Evolutionary conservation across 1,140 invertebrate genomes (phyloP).

Genomic region (Meloidogyne floridensis): DNA sequence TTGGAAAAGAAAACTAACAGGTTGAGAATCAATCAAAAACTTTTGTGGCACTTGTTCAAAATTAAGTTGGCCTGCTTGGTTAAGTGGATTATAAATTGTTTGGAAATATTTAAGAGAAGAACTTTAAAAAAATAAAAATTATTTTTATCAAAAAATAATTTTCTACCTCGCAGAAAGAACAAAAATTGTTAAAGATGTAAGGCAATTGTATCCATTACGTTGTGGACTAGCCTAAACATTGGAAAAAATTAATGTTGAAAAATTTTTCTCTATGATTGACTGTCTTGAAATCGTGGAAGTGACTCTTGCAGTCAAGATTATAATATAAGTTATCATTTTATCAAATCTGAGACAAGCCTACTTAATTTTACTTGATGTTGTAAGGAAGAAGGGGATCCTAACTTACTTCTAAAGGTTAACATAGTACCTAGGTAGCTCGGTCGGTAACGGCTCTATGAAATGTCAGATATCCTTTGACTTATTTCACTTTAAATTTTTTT

Average conservation of each 20-base stretch:
- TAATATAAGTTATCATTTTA: too few relatives aligned
- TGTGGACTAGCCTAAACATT: constrained; percentile 37
- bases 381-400: too few relatives aligned
- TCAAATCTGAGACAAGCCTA: too few relatives aligned
- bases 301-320: too few relatives aligned
- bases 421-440: too few relatives aligned
- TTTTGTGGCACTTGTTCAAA: constrained; percentile 34
- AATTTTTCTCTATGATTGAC: too few relatives aligned
- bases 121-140: constrained; percentile 42
- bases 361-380: too few relatives aligned
- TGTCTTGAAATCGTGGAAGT: too few relatives aligned
- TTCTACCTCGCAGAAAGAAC: constrained; percentile 55
- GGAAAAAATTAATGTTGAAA: too few relatives aligned
- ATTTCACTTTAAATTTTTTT: neutral
- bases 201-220: constrained; percentile 47
- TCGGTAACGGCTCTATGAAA: too few relatives aligned
- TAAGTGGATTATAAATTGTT: constrained; percentile 54
- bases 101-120: constrained; percentile 45
- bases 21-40: constrained; percentile 48
- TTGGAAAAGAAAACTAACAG: constrained; percentile 25
- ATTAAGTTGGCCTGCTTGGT: constrained; percentile 41
- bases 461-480: too few relatives aligned
- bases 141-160: neutral
- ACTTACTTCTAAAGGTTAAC: too few relatives aligned
- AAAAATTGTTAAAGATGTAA: constrained; percentile 54